Conservation (phyloP, 2,113 vertebrate species). For the Copsychus sechellarum region DNA sequence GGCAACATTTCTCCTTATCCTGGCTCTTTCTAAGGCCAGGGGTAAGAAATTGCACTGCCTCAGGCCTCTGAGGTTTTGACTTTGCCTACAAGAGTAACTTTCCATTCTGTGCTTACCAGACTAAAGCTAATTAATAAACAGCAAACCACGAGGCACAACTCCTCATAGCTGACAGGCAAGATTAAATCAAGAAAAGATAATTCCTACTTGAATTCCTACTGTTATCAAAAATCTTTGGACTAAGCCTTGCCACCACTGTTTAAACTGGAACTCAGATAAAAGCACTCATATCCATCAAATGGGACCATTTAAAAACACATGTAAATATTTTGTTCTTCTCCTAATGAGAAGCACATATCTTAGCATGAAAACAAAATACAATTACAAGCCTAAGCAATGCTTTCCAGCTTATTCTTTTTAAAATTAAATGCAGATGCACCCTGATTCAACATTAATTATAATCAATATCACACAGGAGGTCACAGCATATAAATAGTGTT, state of each 20-base stretch:
- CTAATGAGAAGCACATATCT: neutral
- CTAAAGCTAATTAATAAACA: neutral
- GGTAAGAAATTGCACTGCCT: neutral
- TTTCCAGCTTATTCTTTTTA: neutral
- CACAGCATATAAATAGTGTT: neutral
- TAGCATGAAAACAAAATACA: neutral
- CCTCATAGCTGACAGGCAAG: neutral
- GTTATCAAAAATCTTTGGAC: neutral
- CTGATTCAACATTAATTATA: neutral
- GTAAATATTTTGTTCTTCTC: neutral
- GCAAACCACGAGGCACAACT: neutral
- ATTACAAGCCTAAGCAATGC: neutral
- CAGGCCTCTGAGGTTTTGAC: neutral
- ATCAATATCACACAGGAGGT: neutral
- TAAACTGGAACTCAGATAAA: neutral
- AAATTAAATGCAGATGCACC: conserved; percentile 5
- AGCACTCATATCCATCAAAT: neutral
- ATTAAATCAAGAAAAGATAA: neutral
- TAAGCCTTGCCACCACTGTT: neutral
- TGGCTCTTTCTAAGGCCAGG: neutral
- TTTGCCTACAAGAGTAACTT: neutral
- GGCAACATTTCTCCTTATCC: neutral
- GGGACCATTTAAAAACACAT: neutral
- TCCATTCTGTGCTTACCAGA: neutral
- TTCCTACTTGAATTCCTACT: neutral